These are phyloP conservation scores for Amblyteles armatorius DNA, from an alignment of 2,888 invertebrate species.

Conservation along the genomic window DNA sequence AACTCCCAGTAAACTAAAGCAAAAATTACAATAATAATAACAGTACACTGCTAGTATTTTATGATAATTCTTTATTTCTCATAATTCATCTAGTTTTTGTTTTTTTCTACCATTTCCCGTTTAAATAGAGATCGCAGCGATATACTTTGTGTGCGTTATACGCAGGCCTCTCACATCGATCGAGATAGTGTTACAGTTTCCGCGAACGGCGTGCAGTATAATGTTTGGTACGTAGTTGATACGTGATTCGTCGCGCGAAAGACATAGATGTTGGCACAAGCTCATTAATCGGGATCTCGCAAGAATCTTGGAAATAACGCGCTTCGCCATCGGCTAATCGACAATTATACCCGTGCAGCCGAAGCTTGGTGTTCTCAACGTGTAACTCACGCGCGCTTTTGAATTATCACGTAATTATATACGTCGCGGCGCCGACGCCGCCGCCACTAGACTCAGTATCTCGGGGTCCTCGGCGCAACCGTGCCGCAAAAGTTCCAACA, in stretches of 20 bases:
- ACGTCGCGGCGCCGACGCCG: constrained; percentile 71
- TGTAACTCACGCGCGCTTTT: constrained; percentile 72
- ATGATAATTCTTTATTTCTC: constrained; percentile 58
- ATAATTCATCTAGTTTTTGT: constrained; percentile 52
- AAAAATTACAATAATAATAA: no score
- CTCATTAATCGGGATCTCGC: constrained; percentile 68
- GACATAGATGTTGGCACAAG: constrained; percentile 49
- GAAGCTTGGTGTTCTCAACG: constrained; percentile 7
- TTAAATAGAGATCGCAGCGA: constrained; percentile 35
- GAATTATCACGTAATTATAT: constrained; percentile 80
- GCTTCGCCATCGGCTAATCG: constrained; percentile 75
- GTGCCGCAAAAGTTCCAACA: constrained; percentile 39
- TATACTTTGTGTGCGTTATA: constrained; percentile 53
- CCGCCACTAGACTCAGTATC: constrained; percentile 20
- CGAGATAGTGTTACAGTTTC: constrained; percentile 57
- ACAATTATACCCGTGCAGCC: constrained; percentile 71
- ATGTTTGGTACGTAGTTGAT: constrained; percentile 10
- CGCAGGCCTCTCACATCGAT: constrained; percentile 45
- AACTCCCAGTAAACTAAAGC: no score
- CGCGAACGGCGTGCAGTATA: constrained; percentile 27
- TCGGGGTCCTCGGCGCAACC: constrained; percentile 22
- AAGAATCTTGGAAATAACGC: constrained; percentile 67
- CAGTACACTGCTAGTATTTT: background rate
- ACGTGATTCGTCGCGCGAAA: constrained; percentile 6
- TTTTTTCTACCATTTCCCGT: constrained; percentile 20